Base-by-base conservation (phyloP, 2,888 invertebrate species). In the Hanleya hanleyi region DNA sequence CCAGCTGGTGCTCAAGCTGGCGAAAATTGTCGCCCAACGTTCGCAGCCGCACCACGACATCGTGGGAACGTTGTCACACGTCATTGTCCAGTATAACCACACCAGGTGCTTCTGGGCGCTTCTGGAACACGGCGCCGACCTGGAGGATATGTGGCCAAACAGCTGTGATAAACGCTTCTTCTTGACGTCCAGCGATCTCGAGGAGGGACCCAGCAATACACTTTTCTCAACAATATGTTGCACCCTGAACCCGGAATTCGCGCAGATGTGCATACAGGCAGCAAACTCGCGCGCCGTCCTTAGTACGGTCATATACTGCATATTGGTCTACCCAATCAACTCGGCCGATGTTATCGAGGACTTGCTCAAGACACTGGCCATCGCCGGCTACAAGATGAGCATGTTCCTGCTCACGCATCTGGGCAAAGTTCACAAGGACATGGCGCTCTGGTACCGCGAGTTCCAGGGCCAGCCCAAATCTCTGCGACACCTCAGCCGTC, bases 91-190 rank as follows among this genome's bases (percentile, higher is more conserved):
- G 38, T 35, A 64, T 29, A 64, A 64, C 18, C 35, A 37, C 33
- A 32, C 64, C n/a, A 37, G 36, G 22, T 35, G 64, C 36, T 64
- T 64, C 37, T 64, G 64, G 64, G 5, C n/a, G 2, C 37, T 64
- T 1, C 18, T 64, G 37, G 64, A 64, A 37, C 35, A 35, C 35
- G 64, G 64, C 3, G 38, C 64, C 1, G 64, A 64, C n/a, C 37
- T 64, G 2, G 36, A 29, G 37, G 35, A 37, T 35, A 64, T 64
- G 12, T 64, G 64, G 64, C 64, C 64, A 37, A 37, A 37, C 38
- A 64, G 37, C n/a, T 64, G 64, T 12, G 64, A 64, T 37, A 18
- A 64, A 35, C 64, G 64, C 18, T 64, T n/a, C 37, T 64, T 64
- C 26, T 26, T 64, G n/a, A 18, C 64, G 37, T n/a, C 37, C 18